Percentiles rank a stretch among this genome's conserved stretches.
Conservation (phyloP, 2,888 invertebrate genomes). For the Parthenolecanium corni region DNA sequence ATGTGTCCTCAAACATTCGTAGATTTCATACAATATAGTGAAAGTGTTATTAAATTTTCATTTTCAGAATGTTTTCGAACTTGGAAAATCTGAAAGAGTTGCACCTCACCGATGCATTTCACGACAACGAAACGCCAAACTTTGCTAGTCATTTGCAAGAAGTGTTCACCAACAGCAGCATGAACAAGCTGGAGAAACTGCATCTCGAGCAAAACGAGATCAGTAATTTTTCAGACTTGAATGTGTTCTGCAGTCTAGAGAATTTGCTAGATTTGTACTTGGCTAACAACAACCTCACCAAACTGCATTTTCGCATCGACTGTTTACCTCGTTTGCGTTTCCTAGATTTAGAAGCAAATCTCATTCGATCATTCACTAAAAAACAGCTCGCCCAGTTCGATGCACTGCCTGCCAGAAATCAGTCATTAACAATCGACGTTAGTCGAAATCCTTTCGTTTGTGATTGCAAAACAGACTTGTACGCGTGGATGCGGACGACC, state of each 20-base stretch:
- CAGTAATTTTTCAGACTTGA: slow-evolving; percentile 49
- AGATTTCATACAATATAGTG: no score
- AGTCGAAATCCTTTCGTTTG: slow-evolving; percentile 58
- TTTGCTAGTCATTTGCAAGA: slow-evolving; percentile 56
- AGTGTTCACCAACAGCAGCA: slow-evolving; percentile 55
- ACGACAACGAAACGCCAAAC: slow-evolving; percentile 49
- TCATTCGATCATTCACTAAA: slow-evolving; percentile 47
- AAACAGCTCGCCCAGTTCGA: slow-evolving; percentile 49
- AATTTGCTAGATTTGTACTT: slow-evolving; percentile 54
- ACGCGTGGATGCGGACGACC: slow-evolving; percentile 52
- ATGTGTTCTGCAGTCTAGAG: slow-evolving; percentile 58
- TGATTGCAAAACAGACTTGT: slow-evolving; percentile 49
- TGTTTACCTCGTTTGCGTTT: slow-evolving; percentile 55
- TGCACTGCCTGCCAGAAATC: slow-evolving; percentile 40
- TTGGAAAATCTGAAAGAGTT: slow-evolving; percentile 55
- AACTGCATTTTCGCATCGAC: slow-evolving; percentile 52
- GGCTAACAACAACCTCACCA: slow-evolving; percentile 52
- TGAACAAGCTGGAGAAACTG: slow-evolving; percentile 53
- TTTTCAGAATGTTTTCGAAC: slow-evolving; percentile 52
- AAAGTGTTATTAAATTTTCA: slow-evolving; percentile 33
- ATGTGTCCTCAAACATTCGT: no score
- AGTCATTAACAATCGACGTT: slow-evolving; percentile 50
- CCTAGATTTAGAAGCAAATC: slow-evolving; percentile 57
- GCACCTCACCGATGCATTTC: slow-evolving; percentile 62
- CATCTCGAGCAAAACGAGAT: slow-evolving; percentile 69